Conservation (phyloP, 2,797 vertebrate genomes). For the Diplodus sargus region DNA sequence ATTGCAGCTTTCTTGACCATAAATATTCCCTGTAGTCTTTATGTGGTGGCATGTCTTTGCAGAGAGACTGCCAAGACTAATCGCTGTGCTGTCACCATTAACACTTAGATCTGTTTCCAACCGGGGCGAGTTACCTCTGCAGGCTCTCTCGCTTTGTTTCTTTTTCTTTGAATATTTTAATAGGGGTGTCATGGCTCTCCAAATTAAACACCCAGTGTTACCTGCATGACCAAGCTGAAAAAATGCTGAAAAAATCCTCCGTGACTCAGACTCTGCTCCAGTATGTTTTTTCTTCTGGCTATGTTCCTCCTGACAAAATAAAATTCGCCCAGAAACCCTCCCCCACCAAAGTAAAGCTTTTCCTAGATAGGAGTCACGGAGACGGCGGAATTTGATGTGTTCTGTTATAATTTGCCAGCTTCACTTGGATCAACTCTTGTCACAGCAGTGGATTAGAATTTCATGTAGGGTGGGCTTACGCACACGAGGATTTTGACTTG, state of each 20-base stretch:
- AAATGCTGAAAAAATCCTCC: not conserved
- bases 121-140: not conserved
- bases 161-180: slow-evolving; percentile 1
- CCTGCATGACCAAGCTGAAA: too few relatives aligned
- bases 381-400: slow-evolving; percentile 2
- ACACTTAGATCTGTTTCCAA: slow-evolving; percentile 17
- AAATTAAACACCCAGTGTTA: too few relatives aligned
- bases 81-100: slow-evolving; percentile 19
- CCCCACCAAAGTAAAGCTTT: slow-evolving; percentile 9
- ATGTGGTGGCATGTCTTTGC: not conserved
- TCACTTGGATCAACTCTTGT: slow-evolving; percentile 25
- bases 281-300: not conserved
- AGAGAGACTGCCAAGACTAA: not conserved
- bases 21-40: not conserved
- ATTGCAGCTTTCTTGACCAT: not conserved
- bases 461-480: slow-evolving; percentile 20
- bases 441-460: slow-evolving; percentile 28
- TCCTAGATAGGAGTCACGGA: not conserved
- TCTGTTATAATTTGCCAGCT: slow-evolving; percentile 5
- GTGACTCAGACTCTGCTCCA: not conserved
- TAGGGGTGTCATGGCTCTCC: too few relatives aligned
- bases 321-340: not conserved
- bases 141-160: not conserved
- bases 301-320: slow-evolving; percentile 7
- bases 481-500: slow-evolving; percentile 27